These are phyloP conservation scores for Pocillopora verrucosa DNA, from an alignment of 64 coral and sea anemone genomes.

Conservation along the genomic window DNA sequence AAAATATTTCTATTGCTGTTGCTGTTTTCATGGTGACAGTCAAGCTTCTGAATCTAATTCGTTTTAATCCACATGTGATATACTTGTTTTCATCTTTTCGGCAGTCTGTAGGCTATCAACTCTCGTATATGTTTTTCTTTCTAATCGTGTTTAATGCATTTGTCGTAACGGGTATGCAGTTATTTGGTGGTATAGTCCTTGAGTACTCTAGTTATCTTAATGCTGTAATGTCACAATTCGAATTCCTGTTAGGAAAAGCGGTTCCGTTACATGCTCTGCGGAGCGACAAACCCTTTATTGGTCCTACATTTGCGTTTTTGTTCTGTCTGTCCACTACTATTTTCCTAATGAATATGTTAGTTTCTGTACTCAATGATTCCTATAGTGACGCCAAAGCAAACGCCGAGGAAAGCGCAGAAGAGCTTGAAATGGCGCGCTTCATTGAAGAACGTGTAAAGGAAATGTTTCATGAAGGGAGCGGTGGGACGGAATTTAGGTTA, in stretches of 20 bases:
- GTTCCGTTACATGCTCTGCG: slow-evolving; percentile 21
- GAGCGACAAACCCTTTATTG: slow-evolving; percentile 27
- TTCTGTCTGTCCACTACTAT: slow-evolving; percentile 33
- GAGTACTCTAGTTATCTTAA: slow-evolving; percentile 38
- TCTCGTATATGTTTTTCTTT: slow-evolving; percentile 33
- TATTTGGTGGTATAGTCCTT: slow-evolving; percentile 57
- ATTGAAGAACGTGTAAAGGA: slow-evolving; percentile 29
- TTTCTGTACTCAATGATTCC: slow-evolving; percentile 54
- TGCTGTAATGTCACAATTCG: slow-evolving; percentile 41
- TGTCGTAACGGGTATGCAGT: slow-evolving; percentile 30
- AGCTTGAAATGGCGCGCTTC: slow-evolving; percentile 62
- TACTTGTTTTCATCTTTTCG: slow-evolving; percentile 41
- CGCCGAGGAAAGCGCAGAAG: slow-evolving; percentile 20
- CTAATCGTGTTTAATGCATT: slow-evolving; percentile 45
- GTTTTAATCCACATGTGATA: slow-evolving; percentile 55
- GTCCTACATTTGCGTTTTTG: slow-evolving; percentile 46
- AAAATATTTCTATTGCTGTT: slow-evolving; percentile 40
- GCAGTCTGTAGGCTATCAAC: slow-evolving; percentile 1
- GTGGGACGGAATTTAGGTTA: not conserved
- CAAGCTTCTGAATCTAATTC: slow-evolving; percentile 55
- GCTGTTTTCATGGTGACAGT: slow-evolving; percentile 60
- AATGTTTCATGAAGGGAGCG: not conserved
- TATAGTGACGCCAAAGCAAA: slow-evolving; percentile 34
- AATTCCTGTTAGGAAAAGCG: slow-evolving; percentile 34
- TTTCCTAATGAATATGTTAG: slow-evolving; percentile 63